These are phyloP conservation scores for Erebia palarica DNA, from an alignment of 2,888 invertebrate genomes.

Conservation along the genomic window DNA sequence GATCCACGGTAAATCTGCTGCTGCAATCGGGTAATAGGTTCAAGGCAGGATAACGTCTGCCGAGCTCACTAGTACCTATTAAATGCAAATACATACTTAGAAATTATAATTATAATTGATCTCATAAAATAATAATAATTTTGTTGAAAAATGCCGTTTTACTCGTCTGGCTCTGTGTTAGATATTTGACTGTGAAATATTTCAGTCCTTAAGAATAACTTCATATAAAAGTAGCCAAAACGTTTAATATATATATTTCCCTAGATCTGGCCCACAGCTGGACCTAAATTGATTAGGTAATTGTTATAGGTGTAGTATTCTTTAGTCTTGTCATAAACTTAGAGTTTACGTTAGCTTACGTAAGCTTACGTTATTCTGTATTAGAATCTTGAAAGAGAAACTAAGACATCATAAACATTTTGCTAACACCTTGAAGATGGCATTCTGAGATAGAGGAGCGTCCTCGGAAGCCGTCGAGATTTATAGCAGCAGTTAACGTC, in stretches of 20 bases:
- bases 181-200: no score
- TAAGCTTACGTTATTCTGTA: neutral
- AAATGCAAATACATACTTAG: neutral
- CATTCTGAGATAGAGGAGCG: constrained; percentile 8
- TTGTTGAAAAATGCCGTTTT: neutral
- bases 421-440: constrained; percentile 3
- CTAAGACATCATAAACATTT: constrained; percentile 11
- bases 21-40: no score
- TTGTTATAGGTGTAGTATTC: no score
- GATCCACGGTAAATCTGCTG: no score
- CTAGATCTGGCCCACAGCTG: no score
- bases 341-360: neutral
- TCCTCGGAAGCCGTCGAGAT: constrained; percentile 55
- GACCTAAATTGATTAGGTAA: no score
- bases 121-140: no score
- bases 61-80: neutral
- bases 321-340: neutral
- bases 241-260: no score
- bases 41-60: no score
- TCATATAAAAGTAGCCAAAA: no score
- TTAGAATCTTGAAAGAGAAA: neutral
- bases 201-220: no score
- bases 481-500: constrained; percentile 68
- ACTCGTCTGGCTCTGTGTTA: neutral
- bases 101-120: no score